Evolutionary conservation across 2,797 vertebrate genomes (phyloP).

Genomic region (Squalus acanthias): DNA sequence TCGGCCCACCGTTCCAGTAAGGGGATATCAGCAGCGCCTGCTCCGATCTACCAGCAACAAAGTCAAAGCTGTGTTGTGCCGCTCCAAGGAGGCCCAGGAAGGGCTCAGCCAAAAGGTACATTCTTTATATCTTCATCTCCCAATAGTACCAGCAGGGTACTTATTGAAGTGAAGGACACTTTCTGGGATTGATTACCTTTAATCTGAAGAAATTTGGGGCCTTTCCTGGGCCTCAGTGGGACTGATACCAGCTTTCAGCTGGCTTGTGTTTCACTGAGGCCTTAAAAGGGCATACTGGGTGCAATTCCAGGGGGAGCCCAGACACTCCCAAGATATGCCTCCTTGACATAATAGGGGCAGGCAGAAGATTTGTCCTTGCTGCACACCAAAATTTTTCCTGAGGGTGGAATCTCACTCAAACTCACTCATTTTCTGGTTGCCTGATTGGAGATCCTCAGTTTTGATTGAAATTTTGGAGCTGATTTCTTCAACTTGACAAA

Average conservation of each 20-base stretch:
- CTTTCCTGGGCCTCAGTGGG: background rate
- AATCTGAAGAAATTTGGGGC: background rate
- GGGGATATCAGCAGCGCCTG: background rate
- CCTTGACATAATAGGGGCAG: background rate
- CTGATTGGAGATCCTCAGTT: no score
- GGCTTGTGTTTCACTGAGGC: background rate
- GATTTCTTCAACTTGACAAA: no score
- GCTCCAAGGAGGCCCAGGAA: background rate
- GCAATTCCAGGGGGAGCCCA: background rate
- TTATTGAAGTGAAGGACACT: background rate
- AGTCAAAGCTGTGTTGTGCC: background rate
- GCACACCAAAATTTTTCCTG: background rate
- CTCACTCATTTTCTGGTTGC: background rate
- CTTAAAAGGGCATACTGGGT: background rate
- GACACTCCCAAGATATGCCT: no score
- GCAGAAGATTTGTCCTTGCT: background rate
- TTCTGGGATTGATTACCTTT: background rate
- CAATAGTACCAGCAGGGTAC: no score
- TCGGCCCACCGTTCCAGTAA: background rate
- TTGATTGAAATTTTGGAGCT: no score
- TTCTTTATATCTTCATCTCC: background rate
- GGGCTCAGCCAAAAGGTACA: background rate
- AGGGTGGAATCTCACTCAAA: background rate
- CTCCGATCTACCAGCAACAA: background rate
- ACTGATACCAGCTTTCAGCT: background rate